Evolutionary conservation across 2,888 invertebrate species (phyloP).

Genomic region (Teinopalpus imperialis): DNA sequence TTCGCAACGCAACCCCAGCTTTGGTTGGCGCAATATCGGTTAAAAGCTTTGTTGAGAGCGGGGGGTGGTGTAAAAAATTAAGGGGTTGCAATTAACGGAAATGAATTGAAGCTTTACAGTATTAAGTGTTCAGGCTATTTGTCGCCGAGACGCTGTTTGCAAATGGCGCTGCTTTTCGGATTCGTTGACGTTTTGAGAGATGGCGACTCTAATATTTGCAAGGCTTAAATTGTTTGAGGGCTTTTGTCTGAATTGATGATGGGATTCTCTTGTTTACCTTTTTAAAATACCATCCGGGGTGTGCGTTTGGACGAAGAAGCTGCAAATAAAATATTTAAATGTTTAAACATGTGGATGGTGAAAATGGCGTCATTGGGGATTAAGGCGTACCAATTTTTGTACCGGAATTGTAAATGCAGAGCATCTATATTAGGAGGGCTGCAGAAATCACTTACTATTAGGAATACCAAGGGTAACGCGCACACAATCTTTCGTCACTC

Average conservation of each 20-base stretch:
- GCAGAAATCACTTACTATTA: too few relatives aligned
- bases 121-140: slow-evolving; percentile 51
- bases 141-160: slow-evolving; percentile 43
- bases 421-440: too few relatives aligned
- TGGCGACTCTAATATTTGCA: slow-evolving; percentile 51
- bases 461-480: too few relatives aligned
- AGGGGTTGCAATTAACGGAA: slow-evolving; percentile 52
- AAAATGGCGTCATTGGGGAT: too few relatives aligned
- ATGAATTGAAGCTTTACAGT: slow-evolving; percentile 61
- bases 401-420: too few relatives aligned
- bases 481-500: too few relatives aligned
- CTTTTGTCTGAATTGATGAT: slow-evolving; percentile 41
- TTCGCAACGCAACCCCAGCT: not conserved
- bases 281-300: slow-evolving; percentile 18
- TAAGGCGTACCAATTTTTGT: too few relatives aligned
- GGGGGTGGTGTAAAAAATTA: slow-evolving; percentile 42
- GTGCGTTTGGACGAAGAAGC: too few relatives aligned
- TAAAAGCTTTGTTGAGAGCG: slow-evolving; percentile 21
- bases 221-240: slow-evolving; percentile 53
- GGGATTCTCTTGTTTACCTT: slow-evolving; percentile 41
- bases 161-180: slow-evolving; percentile 37
- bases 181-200: slow-evolving; percentile 58
- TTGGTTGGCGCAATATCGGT: slow-evolving; percentile 17
- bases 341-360: too few relatives aligned
- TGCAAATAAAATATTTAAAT: too few relatives aligned